Percentiles rank a stretch among this genome's conserved stretches.
These are phyloP conservation scores for Agapetus fuscipes DNA, from an alignment of 2,888 invertebrate genomes.

Conservation along the genomic window DNA sequence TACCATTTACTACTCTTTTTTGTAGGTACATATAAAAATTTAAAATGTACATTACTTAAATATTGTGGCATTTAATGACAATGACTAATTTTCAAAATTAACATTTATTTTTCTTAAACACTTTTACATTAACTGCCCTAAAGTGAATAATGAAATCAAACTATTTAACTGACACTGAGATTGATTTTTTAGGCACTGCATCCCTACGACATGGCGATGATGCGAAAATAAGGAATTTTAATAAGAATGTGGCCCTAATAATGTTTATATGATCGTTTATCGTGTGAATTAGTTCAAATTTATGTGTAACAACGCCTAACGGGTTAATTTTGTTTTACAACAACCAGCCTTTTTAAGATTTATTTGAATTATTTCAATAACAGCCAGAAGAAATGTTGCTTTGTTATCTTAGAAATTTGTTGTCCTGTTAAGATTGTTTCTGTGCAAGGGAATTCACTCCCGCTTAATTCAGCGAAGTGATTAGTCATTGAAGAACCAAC, in stretches of 20 bases:
- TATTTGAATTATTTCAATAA: background rate
- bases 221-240: slow-evolving; percentile 16
- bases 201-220: slow-evolving; percentile 14
- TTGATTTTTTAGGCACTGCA: no score
- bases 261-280: slow-evolving; percentile 14
- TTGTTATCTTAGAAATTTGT: slow-evolving; percentile 8
- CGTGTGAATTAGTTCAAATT: slow-evolving; percentile 17
- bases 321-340: slow-evolving; percentile 2
- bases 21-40: no score
- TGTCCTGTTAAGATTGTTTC: background rate
- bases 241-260: slow-evolving; percentile 14
- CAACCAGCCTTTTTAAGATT: background rate
- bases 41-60: no score
- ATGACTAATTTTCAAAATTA: no score
- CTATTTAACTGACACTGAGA: no score
- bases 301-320: slow-evolving; percentile 10
- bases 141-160: no score
- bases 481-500: no score
- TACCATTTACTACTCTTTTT: no score
- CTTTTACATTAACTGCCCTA: no score
- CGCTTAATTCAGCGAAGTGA: no score
- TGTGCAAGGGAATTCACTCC: background rate
- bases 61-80: no score
- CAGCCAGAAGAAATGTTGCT: background rate
- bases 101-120: no score